Evolutionary conservation across 2,888 invertebrate species (phyloP).

Genomic region (Acleris sparsana): DNA sequence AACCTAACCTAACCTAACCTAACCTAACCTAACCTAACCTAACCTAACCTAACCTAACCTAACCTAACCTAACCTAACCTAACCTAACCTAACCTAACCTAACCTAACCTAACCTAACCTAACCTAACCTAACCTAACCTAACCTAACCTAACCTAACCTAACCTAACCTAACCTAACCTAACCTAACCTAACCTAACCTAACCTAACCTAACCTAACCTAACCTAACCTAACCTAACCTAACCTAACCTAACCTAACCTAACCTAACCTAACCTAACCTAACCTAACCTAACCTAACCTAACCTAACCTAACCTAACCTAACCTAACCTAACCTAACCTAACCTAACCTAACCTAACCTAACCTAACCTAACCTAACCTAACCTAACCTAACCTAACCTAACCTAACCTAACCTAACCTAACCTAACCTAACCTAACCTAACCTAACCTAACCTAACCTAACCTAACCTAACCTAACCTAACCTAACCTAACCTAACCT

Average conservation of each 20-base stretch:
- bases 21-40: too few species aligned
- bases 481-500: conserved; percentile 41
- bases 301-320: conserved; percentile 38
- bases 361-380: conserved; percentile 40
- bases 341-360: conserved; percentile 40
- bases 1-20: too few species aligned
- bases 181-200: conserved; percentile 34
- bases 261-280: conserved; percentile 37
- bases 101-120: conserved; percentile 37
- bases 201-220: conserved; percentile 34
- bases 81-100: conserved; percentile 36
- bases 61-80: conserved; percentile 19
- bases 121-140: conserved; percentile 37
- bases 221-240: conserved; percentile 35
- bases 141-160: conserved; percentile 37
- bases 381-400: conserved; percentile 41
- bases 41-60: too few species aligned
- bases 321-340: conserved; percentile 39
- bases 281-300: conserved; percentile 37
- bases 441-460: conserved; percentile 40
- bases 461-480: conserved; percentile 39
- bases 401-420: conserved; percentile 40
- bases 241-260: conserved; percentile 39
- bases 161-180: conserved; percentile 37
- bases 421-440: conserved; percentile 40